Evolutionary conservation across 2,888 invertebrate species (phyloP), one percentile per base, ranked within the genome.

Genomic region (Busseola fusca): DNA sequence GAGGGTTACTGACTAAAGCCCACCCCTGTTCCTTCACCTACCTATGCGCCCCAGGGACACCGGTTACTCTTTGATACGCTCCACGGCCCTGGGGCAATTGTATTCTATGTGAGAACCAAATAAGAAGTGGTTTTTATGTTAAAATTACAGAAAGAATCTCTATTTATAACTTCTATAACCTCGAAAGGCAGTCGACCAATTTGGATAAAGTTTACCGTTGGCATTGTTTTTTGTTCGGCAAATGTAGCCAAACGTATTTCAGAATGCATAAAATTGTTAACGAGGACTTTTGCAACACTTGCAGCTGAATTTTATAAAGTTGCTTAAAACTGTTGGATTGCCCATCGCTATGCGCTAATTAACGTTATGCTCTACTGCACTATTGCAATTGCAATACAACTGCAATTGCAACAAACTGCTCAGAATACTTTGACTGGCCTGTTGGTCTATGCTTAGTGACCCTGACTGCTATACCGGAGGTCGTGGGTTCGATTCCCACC

Each of bases 181-280:
- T 80, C 74, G 52, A 80, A 82, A 82, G 48, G 37, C 69, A 69
- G 64, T 76, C 83, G 58, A 71, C 70, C 74, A 71, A 64, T 69
- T 80, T 80, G 30, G 64, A 56, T 66, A 62, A 71, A 80, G 52
- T 80, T 82, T 76, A 81, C 76, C 65, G 76, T 79, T 81, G 21
- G 40, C 45, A 48, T 72, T 68, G 40, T 70, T 82, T 74, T 69
- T 69, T 69, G 21, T 69, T 71, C 25, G 12, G 45, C 58, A 59
- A 69, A 52, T 64, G 69, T 48, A 64, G 50, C 37, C 45, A 68
- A 78, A 59, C 56, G 40, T 74, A 74, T 78, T 74, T 74, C 50
- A 40, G 70, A 74, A 63, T 81, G 64, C 64, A 63, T 74, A 45
- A 56, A 64, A 64, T 59, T 64, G 40, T 5, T 70, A 12, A 70